Conservation (phyloP, 2,888 invertebrate species). For the Melitaea athalia region DNA sequence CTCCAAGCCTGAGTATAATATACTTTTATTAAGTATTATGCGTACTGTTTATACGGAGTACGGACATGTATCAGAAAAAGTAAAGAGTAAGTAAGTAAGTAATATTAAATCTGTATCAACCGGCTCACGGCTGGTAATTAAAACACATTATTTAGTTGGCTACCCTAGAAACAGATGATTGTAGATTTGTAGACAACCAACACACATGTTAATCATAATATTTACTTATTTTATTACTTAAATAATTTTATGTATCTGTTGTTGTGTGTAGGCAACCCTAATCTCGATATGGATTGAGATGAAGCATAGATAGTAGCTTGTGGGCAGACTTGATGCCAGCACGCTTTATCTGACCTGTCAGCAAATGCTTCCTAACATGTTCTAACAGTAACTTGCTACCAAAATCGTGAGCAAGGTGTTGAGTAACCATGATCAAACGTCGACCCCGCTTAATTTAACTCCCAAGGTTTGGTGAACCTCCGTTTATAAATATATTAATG, state of each 20-base stretch:
- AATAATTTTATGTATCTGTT: neutral
- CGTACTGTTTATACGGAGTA: too few species aligned
- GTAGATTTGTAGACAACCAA: too few species aligned
- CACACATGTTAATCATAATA: too few species aligned
- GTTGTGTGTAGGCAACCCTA: neutral
- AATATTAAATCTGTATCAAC: too few species aligned
- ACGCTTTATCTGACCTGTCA: constrained; percentile 27
- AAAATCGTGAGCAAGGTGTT: constrained; percentile 31
- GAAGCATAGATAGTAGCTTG: constrained; percentile 18
- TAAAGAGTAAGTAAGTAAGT: too few species aligned
- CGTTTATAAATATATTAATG: neutral
- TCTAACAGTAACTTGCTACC: constrained; percentile 28
- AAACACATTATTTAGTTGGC: too few species aligned
- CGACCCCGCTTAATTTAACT: constrained; percentile 11
- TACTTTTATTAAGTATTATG: too few species aligned
- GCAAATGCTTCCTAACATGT: constrained; percentile 19
- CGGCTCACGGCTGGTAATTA: too few species aligned
- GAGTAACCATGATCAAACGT: constrained; percentile 23
- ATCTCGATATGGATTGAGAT: constrained; percentile 15
- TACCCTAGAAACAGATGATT: too few species aligned
- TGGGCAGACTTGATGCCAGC: constrained; percentile 27
- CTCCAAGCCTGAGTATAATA: too few species aligned
- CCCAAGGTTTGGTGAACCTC: constrained; percentile 2
- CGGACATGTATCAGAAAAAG: too few species aligned
- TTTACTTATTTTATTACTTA: too few species aligned